Evolutionary conservation across 2,113 vertebrate genomes (phyloP).

Genomic region (Siniperca knerii): DNA sequence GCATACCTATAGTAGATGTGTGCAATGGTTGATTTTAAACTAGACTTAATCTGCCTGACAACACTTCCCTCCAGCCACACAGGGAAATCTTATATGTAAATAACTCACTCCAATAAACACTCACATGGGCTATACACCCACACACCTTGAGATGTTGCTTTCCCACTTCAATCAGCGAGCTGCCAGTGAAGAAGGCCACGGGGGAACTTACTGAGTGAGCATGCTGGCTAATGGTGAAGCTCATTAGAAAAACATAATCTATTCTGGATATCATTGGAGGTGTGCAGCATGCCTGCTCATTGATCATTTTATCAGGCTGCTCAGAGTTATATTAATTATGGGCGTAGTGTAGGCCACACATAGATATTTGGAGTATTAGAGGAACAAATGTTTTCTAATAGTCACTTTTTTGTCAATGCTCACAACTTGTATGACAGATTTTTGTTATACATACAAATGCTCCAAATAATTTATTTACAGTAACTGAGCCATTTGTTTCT

Average conservation of each 20-base stretch:
- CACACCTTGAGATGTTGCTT: slow-evolving; percentile 42
- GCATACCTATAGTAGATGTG: not conserved
- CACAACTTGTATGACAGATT: not conserved
- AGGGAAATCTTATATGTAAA: slow-evolving; percentile 37
- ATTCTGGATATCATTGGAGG: slow-evolving; percentile 32
- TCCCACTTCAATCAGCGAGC: slow-evolving; percentile 66
- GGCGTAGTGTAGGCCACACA: not conserved
- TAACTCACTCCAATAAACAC: slow-evolving; percentile 25
- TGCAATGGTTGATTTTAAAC: slow-evolving; percentile 3
- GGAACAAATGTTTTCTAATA: no score
- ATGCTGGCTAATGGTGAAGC: slow-evolving; percentile 43
- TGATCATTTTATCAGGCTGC: slow-evolving; percentile 31
- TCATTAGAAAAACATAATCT: slow-evolving; percentile 62
- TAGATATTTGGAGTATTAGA: not conserved
- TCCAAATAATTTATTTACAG: not conserved
- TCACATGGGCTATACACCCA: not conserved
- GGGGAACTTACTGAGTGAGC: slow-evolving; percentile 45
- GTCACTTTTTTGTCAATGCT: not conserved
- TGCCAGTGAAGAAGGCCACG: slow-evolving; percentile 49
- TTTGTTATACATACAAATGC: not conserved
- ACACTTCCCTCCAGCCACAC: slow-evolving; percentile 20
- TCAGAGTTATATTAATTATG: slow-evolving; percentile 5
- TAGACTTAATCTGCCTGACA: slow-evolving; percentile 37
- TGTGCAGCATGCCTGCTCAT: slow-evolving; percentile 31
- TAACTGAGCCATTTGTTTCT: not conserved